Evolutionary conservation across 2,888 invertebrate genomes (phyloP), one percentile per base, ranked within the genome.

Genomic region (Conops quadrifasciatus): DNA sequence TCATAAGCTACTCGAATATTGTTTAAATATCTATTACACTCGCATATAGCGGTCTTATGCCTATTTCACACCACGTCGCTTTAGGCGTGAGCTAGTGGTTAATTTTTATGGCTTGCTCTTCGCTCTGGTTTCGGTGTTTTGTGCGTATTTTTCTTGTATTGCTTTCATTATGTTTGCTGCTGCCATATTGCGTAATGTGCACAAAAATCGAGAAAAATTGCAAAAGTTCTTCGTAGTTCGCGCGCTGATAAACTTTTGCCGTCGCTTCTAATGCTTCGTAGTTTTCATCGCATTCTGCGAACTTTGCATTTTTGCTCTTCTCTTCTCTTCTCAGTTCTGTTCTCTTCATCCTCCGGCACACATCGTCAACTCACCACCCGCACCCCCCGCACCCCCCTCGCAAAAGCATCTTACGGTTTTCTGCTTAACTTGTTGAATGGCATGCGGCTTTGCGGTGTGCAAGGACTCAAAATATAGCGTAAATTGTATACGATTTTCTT

Each of bases 371-470:
- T n/a, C n/a, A n/a, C n/a, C n/a, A n/a, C n/a, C n/a, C n/a, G n/a
- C n/a, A n/a, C n/a, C n/a, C n/a, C n/a, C n/a, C n/a, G n/a, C n/a
- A n/a, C n/a, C n/a, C n/a, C n/a, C n/a, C n/a, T n/a, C n/a, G n/a
- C n/a, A n/a, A n/a, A n/a, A n/a, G n/a, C n/a, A n/a, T n/a, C n/a
- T n/a, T n/a, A n/a, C n/a, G n/a, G n/a, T 66, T 9, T 70, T 71
- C 65, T 72, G 64, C 73, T 75, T 74, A 75, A 76, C 76, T 76
- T 76, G 76, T 76, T 76, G 76, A 76, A 75, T 76, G 63, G 64
- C 28, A 19, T 56, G 67, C 72, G 45, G 51, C 70, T 67, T 36
- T 67, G 59, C 60, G 67, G 67, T 60, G 67, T 49, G 67, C 59
- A 67, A 59, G 60, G 67, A 67, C 60, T 60, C 30, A 49, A 59